Evolutionary conservation across 2,113 vertebrate species (phyloP), one percentile per base, ranked within the genome.

Genomic region (Epinephelus moara): DNA sequence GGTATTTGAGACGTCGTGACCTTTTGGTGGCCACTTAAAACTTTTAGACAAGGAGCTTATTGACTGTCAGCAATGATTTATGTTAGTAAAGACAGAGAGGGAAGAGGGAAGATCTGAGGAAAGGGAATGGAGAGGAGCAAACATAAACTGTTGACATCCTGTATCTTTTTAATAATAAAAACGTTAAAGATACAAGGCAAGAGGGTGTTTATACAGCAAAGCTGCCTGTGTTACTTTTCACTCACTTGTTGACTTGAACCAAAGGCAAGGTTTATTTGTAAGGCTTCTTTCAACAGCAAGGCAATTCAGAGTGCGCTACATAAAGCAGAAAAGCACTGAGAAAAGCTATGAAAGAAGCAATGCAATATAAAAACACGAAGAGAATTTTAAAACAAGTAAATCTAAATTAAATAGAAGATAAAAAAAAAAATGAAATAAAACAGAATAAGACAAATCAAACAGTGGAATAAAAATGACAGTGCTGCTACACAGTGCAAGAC

Each of bases 51-150:
- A 78, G 81, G 66, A 82, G 70, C 84, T 91, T 91, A 90, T 90
- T 87, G 83, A 90, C 78, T 89, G 89, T 88, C 88, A 83, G 61
- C 78, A 52, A 49, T 83, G 90, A 91, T 92, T 90, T 90, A 87
- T 90, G 88, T 87, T 82, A 55, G 70, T 33, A 47, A 80, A 70
- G 57, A 78, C 27, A 53, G 73, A 59, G 52, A 25, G 50, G 11
- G 50, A 80, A 45, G 76, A 68, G 45, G 25, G 66, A 70, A 56
- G 56, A 52, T 56, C 25, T n/a, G 60, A 78, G 42, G 33, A 61
- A 59, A 52, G 33, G n/a, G 23, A 33, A 47, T 14, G 27, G 56
- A 84, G 60, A 53, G 68, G 52, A 27, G 57, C 17, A 75, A 85
- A 73, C 74, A 53, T 42, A 80, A 81, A 70, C 61, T 59, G 62